Evolutionary conservation across 2,888 invertebrate genomes (phyloP).

Genomic region (Microctonus aethiopoides): DNA sequence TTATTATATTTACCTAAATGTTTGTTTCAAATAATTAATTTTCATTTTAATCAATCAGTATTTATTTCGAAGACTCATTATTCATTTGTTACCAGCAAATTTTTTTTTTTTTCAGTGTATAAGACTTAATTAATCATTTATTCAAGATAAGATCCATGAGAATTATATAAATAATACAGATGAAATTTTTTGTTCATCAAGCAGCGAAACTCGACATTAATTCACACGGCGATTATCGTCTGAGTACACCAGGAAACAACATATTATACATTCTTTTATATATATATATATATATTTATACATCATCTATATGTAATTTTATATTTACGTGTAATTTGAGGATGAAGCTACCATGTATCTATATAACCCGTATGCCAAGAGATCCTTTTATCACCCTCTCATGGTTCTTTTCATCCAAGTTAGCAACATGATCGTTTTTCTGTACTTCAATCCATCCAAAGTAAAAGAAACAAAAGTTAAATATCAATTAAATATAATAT

Average conservation of each 20-base stretch:
- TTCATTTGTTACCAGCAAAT: too few relatives aligned
- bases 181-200: too few relatives aligned
- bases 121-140: too few relatives aligned
- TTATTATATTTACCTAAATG: too few relatives aligned
- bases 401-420: not conserved
- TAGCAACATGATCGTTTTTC: not conserved
- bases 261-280: not conserved
- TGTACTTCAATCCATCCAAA: not conserved
- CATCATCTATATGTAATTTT: constrained; percentile 49
- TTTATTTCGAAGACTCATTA: too few relatives aligned
- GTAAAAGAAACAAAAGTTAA: not conserved
- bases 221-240: constrained; percentile 3
- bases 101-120: too few relatives aligned
- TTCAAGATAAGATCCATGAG: too few relatives aligned
- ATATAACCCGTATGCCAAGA: not conserved
- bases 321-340: constrained; percentile 62
- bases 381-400: not conserved
- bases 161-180: too few relatives aligned
- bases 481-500: not conserved
- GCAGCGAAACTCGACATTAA: constrained; percentile 1
- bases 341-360: constrained; percentile 25
- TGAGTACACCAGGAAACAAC: not conserved
- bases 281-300: too few relatives aligned
- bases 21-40: too few relatives aligned
- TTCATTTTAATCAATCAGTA: too few relatives aligned